Evolutionary conservation across 1,140 invertebrate species (phyloP), one percentile per base, ranked within the genome.

Genomic region (Drosophila carrolli): DNA sequence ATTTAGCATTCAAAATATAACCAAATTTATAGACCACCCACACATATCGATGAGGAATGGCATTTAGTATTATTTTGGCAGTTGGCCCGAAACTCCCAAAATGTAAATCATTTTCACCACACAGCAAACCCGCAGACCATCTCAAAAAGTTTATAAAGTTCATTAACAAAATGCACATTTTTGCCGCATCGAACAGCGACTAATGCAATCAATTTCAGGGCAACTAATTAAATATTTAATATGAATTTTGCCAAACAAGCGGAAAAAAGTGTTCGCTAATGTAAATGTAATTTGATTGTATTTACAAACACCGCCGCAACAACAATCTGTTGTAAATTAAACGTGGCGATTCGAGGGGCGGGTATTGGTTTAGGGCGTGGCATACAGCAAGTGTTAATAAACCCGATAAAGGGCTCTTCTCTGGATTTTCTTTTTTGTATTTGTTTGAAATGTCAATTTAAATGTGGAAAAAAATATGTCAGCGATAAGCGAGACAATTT

Each of bases 161-260:
- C 55, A 77, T 77, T 77, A 68, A 58, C 62, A 46, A 76, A 65
- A 76, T 54, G 14, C 23, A 40, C 37, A 57, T 58, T 38, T 57
- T 16, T 43, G 44, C 50, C 55, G 48, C 38, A 40, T 61, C 27
- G 41, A 50, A 27, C 41, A 54, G 29, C 19, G 41, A 38, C 74
- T 77, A 77, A 77, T 77, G 44, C 74, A 68, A 77, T 77, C 74
- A 77, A 77, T 77, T 77, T 77, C 54, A 54, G 27, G 35, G 38
- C 13, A 70, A 77, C 74, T 77, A 77, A 77, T 77, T 77, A 77
- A 77, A 77, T 60, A 60, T 70, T 77, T 77, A 77, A 77, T 77
- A 77, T 77, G 44, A 23, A 76, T 77, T 75, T 71, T 19, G 46
- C 40, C 38, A 75, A 75, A 57, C 23, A 38, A 9, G 46, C 32